Percentiles rank a stretch among this genome's conserved stretches.
Conservation (phyloP, 2,797 vertebrate species). For the Lacerta viridis region DNA sequence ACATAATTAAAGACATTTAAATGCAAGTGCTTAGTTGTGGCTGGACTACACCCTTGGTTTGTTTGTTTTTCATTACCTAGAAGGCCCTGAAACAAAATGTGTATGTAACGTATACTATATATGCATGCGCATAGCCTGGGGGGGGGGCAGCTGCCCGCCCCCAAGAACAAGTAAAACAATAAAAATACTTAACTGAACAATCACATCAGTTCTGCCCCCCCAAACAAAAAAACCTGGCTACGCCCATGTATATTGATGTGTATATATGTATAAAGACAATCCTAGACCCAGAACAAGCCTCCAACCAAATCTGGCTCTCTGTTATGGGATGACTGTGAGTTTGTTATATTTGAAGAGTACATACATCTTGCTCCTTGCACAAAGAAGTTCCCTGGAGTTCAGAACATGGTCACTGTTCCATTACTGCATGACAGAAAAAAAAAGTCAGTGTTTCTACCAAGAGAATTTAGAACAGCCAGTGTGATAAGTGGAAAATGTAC, state of each 20-base stretch:
- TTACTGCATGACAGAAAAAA: conserved; percentile 24
- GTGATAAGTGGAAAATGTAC: background rate
- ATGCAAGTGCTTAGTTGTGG: background rate
- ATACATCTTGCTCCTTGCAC: conserved; percentile 3
- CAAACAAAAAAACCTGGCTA: no score
- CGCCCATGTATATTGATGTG: no score
- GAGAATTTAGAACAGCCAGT: background rate
- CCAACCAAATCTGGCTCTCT: background rate
- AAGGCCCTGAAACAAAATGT: background rate
- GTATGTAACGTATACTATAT: background rate
- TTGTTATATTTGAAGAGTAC: conserved; percentile 8
- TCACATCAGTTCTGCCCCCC: no score
- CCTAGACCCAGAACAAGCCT: background rate
- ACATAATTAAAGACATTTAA: background rate
- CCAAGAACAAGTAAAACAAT: no score
- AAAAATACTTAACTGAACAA: no score
- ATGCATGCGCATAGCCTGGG: no score
- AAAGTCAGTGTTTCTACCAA: background rate
- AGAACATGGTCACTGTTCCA: background rate
- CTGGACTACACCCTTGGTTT: background rate
- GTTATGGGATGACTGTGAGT: background rate
- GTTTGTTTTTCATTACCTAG: background rate
- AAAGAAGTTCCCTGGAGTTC: background rate
- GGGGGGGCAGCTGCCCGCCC: no score
- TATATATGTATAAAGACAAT: background rate